Conservation (phyloP, 1,140 invertebrate genomes). For the Ceratina japonica region DNA sequence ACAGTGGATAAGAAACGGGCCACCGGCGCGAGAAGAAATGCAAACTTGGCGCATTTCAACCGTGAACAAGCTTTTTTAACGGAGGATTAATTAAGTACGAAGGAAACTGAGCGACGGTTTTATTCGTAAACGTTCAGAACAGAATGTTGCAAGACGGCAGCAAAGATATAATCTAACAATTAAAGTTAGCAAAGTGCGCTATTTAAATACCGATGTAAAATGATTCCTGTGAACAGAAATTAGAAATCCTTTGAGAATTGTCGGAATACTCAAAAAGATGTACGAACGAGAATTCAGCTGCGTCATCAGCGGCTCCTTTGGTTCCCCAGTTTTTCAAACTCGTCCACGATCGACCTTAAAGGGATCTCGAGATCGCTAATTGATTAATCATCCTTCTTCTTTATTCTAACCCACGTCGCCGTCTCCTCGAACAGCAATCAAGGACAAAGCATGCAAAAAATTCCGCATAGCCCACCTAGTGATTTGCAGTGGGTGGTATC, state of each 20-base stretch:
- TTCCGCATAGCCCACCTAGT: no score
- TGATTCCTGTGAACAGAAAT: background rate
- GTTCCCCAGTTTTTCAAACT: constrained; percentile 51
- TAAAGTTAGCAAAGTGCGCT: background rate
- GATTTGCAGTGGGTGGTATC: no score
- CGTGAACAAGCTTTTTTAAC: constrained; percentile 2
- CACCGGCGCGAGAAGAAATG: constrained; percentile 17
- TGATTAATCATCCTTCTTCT: constrained; percentile 64
- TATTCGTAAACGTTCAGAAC: background rate
- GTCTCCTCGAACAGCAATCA: constrained; percentile 23
- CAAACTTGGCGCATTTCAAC: constrained; percentile 6
- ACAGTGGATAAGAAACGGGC: background rate
- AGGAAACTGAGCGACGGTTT: constrained; percentile 1
- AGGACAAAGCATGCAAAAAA: constrained; percentile 24
- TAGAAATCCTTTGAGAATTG: background rate
- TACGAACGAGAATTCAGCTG: constrained; percentile 33
- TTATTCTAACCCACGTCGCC: background rate
- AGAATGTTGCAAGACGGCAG: background rate
- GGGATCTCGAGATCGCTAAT: constrained; percentile 63
- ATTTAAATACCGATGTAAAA: background rate
- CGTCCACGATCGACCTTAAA: constrained; percentile 55
- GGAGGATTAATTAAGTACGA: constrained; percentile 30
- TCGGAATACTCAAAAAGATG: background rate
- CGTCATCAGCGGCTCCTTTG: constrained; percentile 68
- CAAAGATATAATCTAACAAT: background rate